Evolutionary conservation across 2,797 vertebrate species (phyloP).

Genomic region (Fundulus diaphanus): DNA sequence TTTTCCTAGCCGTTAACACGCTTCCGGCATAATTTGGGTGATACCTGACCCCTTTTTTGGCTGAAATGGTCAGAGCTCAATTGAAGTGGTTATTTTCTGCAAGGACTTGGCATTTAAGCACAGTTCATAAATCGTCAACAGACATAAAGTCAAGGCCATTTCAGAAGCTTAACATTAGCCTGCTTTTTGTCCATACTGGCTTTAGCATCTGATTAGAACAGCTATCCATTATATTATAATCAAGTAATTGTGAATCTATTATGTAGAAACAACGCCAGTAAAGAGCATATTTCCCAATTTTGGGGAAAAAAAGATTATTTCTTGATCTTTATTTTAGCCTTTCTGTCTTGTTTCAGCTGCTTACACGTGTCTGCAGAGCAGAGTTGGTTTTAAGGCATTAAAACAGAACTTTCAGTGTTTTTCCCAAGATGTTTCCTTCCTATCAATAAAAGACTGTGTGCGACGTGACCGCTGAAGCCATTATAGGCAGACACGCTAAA

Average conservation of each 20-base stretch:
- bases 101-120: too few relatives aligned
- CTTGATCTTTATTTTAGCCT: not conserved
- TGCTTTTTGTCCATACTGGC: not conserved
- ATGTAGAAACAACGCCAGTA: too few relatives aligned
- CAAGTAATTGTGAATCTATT: too few relatives aligned
- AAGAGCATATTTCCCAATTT: too few relatives aligned
- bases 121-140: too few relatives aligned
- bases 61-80: too few relatives aligned
- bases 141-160: too few relatives aligned
- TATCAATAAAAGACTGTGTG: conserved; percentile 24
- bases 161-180: too few relatives aligned
- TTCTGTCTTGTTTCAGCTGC: not conserved
- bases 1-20: not conserved
- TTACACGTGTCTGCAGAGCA: conserved; percentile 10
- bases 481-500: conserved; percentile 40
- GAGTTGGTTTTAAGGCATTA: not conserved
- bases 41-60: too few relatives aligned
- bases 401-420: conserved; percentile 7
- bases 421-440: conserved; percentile 13
- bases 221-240: not conserved
- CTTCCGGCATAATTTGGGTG: too few relatives aligned
- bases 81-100: too few relatives aligned
- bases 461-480: conserved; percentile 29
- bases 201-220: not conserved
- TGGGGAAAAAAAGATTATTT: not conserved